Base-by-base conservation (phyloP, 1,140 invertebrate species). In the Drosophila pectinifera region DNA sequence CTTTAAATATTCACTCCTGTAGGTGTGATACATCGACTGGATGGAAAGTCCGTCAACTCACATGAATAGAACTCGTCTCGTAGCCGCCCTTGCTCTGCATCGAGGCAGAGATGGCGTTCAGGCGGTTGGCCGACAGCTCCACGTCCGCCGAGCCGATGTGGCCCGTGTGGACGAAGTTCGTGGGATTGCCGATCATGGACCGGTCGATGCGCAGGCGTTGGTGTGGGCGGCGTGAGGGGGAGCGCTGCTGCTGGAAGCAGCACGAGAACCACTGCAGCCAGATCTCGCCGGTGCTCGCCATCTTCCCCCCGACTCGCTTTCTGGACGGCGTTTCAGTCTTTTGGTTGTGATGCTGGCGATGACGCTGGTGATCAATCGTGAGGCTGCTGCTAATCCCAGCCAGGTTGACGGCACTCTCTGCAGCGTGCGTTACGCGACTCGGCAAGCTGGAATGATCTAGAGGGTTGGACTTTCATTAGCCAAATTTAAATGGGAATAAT, bases 111-210 rank as follows among this genome's bases (percentile, higher is more conserved):
- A 97, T 95, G 43, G 95, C 95, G 74, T 95, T 94, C 56, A 97
- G 93, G 77, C 96, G 94, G 43, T 95, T 95, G 58, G 94, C 95
- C 3, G 94, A 95, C 92, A 96, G 94, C 80, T 96, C 95, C 49
- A 96, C 94, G 91, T 98, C 97, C 22, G 95, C 95, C n/a, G 96
- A 97, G n/a, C 97, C 94, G 84, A 97, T 96, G 69, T 92, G 92
- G 7, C 86, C 97, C n/a, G 97, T 98, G 90, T 98, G 97, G 68
- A 96, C 95, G 92, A 98, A 98, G 93, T 98, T 97, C 62, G 97
- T 98, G 6, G 97, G 97, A 57, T 95, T 95, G 53, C 97, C 96
- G 84, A 98, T 98, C 97, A 98, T 98, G 41, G 96, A 97, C 34
- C 97, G 94, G 92, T 98, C 97, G 93, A 98, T 97, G 92, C 96